Evolutionary conservation across 1,140 invertebrate genomes (phyloP), one percentile per base, ranked within the genome.

Genomic region (Drosophila biarmipes): DNA sequence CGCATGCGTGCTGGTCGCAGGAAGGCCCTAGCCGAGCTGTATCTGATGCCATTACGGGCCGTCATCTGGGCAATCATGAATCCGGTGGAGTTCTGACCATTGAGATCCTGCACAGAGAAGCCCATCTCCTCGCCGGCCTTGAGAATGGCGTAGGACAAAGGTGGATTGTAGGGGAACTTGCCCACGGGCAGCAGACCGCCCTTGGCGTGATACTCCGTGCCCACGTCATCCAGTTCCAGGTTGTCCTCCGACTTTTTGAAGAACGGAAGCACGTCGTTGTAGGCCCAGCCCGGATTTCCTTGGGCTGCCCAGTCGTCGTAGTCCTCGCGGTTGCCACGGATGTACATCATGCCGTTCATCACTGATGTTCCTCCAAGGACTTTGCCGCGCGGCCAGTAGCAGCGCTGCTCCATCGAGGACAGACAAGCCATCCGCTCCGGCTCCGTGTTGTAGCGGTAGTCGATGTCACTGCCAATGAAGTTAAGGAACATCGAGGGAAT

Each of bases 321-420:
- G 92, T 99, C 98, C 74, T 95, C 95, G 10, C 95, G 94, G 78
- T 98, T 96, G 2, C 98, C 98, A 49, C 98, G 94, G 61, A 99
- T 97, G 92, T 99, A 99, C 92, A 98, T 98, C 98, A 99, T 99
- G 2, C 97, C 98, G 91, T 99, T 99, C 92, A 99, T 95, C 0
- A 98, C 97, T 27, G 97, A 98, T 0, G 97, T 98, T 2, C 98
- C 98, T 17, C 98, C 98, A 2, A 98, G 91, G 0, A 97, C 96
- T 92, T 97, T 98, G 85, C 96, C 96, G 87, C 96, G 94, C 0
- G 97, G 96, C 96, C 96, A 97, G 78, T 95, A 96, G 91, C 96
- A 97, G 57, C 94, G 94, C 59, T 95, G 93, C 31, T 95, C 95
- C 7, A 94, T 94, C 59, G 97, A 95, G 2, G 94, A 95, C 15